Base-by-base conservation (phyloP, 1,140 invertebrate genomes). In the Pachyrhynchus sulphureomaculatus region DNA sequence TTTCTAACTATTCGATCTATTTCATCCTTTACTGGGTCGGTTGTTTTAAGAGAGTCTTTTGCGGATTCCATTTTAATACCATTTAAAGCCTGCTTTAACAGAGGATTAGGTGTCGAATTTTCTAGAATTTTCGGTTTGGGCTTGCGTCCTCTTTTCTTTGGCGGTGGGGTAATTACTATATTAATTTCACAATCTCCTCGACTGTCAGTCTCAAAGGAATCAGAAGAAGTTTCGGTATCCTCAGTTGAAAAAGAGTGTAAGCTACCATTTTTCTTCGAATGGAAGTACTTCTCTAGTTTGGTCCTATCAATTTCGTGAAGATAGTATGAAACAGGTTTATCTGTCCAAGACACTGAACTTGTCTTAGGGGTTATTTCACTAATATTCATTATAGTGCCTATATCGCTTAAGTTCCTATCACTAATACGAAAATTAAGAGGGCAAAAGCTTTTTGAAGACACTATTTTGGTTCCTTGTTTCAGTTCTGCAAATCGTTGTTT, bases 391-490 rank as follows among this genome's bases (percentile, higher is more conserved):
- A 62, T 62, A 2, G 59, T 62, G 13, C 59, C 59, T 5, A 62
- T 55, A 36, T 62, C 59, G 20, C 39, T 54, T 41, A 62, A 26
- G 37, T 62, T 62, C 6, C 59, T 47, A 29, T 62, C 59, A 20
- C 34, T 62, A 20, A 62, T 62, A 13, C 59, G 59, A 24, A 62
- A 62, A 23, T 62, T 62, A 2, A 62, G 24, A 9, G 59, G 52
- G 13, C 59, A 62, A 39, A 62, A 62, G 23, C 59, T 62, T 49
- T 62, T 62, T 6, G 59, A 62, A 4, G 59, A 62, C 18, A 62
- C 42, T 13, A 62, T 62, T 47, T 54, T 62, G 2, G 59, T 62
- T 13, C 59, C 59, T n/a, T 62, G 59, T 32, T 62, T 62, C 13
- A 62, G 32, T 29, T 62, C 59, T n/a, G 59, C 59, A 33, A 62